These are phyloP conservation scores for Podiceps cristatus DNA, from an alignment of 2,113 vertebrate species.

Conservation along the genomic window DNA sequence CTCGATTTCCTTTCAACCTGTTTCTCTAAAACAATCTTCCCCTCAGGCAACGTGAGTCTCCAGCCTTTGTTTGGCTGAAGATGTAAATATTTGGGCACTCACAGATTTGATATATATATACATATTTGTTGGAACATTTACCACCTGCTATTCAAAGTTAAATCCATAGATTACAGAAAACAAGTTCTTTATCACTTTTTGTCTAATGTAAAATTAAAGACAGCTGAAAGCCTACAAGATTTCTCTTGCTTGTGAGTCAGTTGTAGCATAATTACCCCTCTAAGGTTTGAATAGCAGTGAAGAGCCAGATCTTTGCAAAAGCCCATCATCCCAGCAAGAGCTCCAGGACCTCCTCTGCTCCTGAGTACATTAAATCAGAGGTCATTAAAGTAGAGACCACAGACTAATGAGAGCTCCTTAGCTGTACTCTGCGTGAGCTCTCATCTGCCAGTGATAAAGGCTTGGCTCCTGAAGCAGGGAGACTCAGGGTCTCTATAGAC, in stretches of 20 bases:
- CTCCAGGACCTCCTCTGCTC: background rate
- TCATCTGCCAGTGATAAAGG: background rate
- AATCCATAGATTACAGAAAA: conserved; percentile 73
- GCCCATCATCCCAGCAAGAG: background rate
- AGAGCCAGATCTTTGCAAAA: background rate
- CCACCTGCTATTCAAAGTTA: conserved; percentile 76
- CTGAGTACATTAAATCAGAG: background rate
- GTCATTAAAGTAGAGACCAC: background rate
- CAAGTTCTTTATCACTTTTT: conserved; percentile 72
- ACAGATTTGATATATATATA: conserved; percentile 73
- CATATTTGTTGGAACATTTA: conserved; percentile 75
- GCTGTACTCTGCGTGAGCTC: background rate
- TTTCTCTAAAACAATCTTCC: conserved; percentile 66
- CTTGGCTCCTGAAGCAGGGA: background rate
- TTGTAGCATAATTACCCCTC: conserved; percentile 54
- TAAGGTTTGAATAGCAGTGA: background rate
- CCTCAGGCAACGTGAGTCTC: conserved; percentile 69
- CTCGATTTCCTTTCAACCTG: conserved; percentile 69
- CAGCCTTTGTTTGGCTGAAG: conserved; percentile 74
- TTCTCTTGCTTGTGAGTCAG: conserved; percentile 33
- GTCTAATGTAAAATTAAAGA: conserved; percentile 72
- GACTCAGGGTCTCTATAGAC: background rate
- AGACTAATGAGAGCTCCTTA: background rate
- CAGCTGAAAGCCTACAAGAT: conserved; percentile 58
- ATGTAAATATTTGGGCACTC: conserved; percentile 75